A percentile compares a stretch with the other conserved stretches of the same genome.
Conservation (phyloP, 1,140 invertebrate genomes). For the Scaptodrosophila lebanonensis region DNA sequence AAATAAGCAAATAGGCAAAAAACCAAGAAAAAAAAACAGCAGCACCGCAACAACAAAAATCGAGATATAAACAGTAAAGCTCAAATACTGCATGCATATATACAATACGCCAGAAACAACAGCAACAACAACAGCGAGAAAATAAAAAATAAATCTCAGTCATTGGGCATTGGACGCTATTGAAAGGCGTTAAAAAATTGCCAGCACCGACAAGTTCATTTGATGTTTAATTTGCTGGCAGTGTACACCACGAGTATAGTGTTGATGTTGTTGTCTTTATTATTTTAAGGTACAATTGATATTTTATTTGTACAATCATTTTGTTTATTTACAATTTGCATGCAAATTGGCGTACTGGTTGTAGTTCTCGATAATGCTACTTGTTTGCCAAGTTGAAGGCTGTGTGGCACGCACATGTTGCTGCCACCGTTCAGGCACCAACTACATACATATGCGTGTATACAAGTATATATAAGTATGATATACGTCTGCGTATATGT, state of each 20-base stretch:
- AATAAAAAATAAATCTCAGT: conserved; percentile 30
- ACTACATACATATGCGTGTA: too few relatives aligned
- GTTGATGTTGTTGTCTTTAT: conserved; percentile 10
- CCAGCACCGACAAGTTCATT: conserved; percentile 42
- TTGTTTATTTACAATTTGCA: too few relatives aligned
- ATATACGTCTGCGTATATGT: too few relatives aligned
- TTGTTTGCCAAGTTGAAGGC: too few relatives aligned
- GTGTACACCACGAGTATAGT: conserved; percentile 4
- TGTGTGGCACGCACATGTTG: too few relatives aligned
- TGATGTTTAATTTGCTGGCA: conserved; percentile 12
- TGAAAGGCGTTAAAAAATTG: conserved; percentile 39
- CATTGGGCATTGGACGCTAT: conserved; percentile 16
- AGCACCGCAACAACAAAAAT: not conserved
- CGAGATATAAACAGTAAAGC: too few relatives aligned
- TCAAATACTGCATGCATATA: too few relatives aligned
- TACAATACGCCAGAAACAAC: conserved; percentile 19
- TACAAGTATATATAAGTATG: too few relatives aligned
- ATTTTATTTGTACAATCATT: conserved; percentile 45
- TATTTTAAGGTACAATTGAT: conserved; percentile 37
- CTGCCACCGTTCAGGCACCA: too few relatives aligned
- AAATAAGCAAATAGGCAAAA: conserved; percentile 64
- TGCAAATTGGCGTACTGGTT: too few relatives aligned
- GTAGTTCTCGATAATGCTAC: too few relatives aligned
- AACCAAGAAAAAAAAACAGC: conserved; percentile 20
- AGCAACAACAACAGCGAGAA: conserved; percentile 28